These are phyloP conservation scores for Rhincodon typus DNA, from an alignment of 2,797 vertebrate species.

Conservation along the genomic window DNA sequence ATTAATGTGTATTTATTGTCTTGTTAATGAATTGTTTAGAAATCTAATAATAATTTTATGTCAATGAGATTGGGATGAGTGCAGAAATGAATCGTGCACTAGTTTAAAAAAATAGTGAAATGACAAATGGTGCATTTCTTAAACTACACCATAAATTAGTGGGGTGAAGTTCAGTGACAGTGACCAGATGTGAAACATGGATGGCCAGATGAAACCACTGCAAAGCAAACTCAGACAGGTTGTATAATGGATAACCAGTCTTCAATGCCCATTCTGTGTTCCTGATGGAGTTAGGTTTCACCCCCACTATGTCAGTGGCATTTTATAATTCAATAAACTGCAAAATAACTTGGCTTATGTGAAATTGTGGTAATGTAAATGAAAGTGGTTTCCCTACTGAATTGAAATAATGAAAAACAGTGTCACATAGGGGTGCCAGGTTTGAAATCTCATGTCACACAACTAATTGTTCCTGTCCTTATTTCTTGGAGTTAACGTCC, in stretches of 20 bases:
- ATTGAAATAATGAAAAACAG: slow-evolving; percentile 23
- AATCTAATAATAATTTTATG: not conserved
- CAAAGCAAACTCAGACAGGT: not conserved
- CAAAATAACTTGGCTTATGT: slow-evolving; percentile 2
- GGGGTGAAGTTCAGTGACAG: not conserved
- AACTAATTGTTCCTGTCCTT: not conserved
- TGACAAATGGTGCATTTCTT: not conserved
- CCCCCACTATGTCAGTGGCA: not conserved
- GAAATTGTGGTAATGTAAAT: slow-evolving; percentile 10
- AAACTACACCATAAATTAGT: not conserved
- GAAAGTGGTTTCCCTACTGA: not conserved
- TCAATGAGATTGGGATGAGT: not conserved
- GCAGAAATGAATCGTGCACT: not conserved
- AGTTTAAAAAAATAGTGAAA: not conserved
- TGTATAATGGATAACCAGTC: not conserved
- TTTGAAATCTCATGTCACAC: slow-evolving; percentile 6
- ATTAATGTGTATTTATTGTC: not conserved
- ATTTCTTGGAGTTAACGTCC: slow-evolving; percentile 18
- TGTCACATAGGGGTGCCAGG: not conserved
- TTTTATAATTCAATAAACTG: not conserved
- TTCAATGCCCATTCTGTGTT: too few species aligned
- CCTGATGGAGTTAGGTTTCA: not conserved
- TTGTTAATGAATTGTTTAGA: not conserved
- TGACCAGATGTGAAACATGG: not conserved
- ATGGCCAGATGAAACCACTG: too few species aligned